Evolutionary conservation across 2,888 invertebrate species (phyloP), one percentile per base, ranked within the genome.

Genomic region (Rhynchonema sp.): DNA sequence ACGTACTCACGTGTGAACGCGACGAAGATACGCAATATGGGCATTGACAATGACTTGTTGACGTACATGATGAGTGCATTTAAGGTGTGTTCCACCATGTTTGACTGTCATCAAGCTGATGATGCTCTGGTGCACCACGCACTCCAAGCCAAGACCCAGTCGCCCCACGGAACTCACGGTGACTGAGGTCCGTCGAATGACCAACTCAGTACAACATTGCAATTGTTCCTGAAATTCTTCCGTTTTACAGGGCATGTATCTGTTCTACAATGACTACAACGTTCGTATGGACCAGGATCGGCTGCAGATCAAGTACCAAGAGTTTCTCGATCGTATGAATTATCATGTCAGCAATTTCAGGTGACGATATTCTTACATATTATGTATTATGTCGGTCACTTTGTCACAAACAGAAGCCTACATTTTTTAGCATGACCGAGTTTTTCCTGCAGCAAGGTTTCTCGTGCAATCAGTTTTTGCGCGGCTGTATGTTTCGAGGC

Each of bases 201-300:
- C 38, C 38, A 17, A 38, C 17, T 38, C 38, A 38, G 17, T 17
- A 13, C 38, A 38, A 6, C 6, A 38, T 38, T 17, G 6, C 38
- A 17, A 38, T 38, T 38, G 38, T 17, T 38, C 9, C 17, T 38
- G 6, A 6, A 6, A 52, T 56, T 20, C n/a, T n/a, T n/a, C n/a
- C n/a, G n/a, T n/a, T n/a, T n/a, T n/a, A n/a, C 56, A 56, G 28
- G 58, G 58, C 23, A 58, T 58, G 58, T 53, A 52, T 30, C 52
- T 53, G 13, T 52, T 53, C 54, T 58, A 58, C 58, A 58, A 58
- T 52, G 3, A 54, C 3, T 53, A 46, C 53, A 58, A 58, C 38
- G 2, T 46, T 23, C 26, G 38, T 13, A 38, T 38, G 30, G 23
- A 57, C n/a, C 57, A 57, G 46, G 30, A 38, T 6, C 25, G n/a